Base-by-base conservation (phyloP, 2,888 invertebrate species). In the Leptinotarsa rubiginosa region DNA sequence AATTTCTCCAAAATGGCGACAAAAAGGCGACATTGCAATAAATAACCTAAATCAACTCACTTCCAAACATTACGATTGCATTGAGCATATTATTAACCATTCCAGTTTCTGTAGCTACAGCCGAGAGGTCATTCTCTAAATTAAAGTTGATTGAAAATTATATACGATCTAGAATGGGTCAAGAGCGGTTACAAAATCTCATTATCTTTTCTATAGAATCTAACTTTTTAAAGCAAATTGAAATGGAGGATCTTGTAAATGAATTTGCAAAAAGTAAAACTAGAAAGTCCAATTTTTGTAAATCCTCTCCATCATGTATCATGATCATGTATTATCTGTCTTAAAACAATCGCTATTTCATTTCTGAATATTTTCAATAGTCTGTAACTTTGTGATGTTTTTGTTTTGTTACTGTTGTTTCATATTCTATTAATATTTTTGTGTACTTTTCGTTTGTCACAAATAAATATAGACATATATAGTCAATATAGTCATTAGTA, bases 1-100 rank as follows among this genome's bases (percentile, higher is more conserved):
- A 65, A 65, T 65, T 41, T 47, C 22, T 69, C 5, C 69, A 69
- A 69, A 69, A 56, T 69, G 22, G 22, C 56, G 69, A 69, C 56
- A 31, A 69, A 69, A 69, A 10, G 54, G 54, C 54, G 10, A 69
- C 54, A 69, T 69, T 56, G 56, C 69, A 69, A 69, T 31, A 69
- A 69, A 69, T 69, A 69, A 69, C 69, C 47, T 69, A n/a, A n/a
- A n/a, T 10, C 5, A 3, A 3, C 56, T 41, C 69, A 69, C 54
- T 69, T 18, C 54, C n/a, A 54, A 25, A 31, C 20, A 52, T 16
- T 56, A 69, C 12, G 47, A 68, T 68, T 56, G 70, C 65, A 72
- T 20, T 20, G 22, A 3, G 25, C 22, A 47, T 56, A 13, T 16
- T 12, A 56, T 16, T 3, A 59, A 18, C 56, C 54, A 41, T 69